Evolutionary conservation across 2,113 vertebrate species (phyloP).

Genomic region (Varanus salvator): DNA sequence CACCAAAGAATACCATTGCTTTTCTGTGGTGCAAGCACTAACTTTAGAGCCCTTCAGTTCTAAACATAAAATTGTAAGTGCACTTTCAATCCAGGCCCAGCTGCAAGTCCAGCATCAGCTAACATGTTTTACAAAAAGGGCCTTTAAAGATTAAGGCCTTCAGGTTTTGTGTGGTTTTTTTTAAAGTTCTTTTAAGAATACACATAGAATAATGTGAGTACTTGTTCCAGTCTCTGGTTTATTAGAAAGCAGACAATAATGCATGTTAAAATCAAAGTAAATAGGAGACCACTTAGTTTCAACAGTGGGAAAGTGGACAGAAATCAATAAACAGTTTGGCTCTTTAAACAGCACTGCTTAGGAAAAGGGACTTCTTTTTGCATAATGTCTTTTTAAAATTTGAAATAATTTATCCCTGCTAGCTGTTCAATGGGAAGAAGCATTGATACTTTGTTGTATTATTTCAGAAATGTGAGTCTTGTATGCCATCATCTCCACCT

Average conservation of each 20-base stretch:
- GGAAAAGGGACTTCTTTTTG: slow-evolving; percentile 52
- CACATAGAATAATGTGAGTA: slow-evolving; percentile 74
- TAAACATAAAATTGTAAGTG: slow-evolving; percentile 89
- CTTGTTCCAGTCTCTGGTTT: slow-evolving; percentile 76
- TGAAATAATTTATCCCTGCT: slow-evolving; percentile 32
- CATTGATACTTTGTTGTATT: slow-evolving; percentile 47
- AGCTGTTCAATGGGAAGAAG: slow-evolving; percentile 51
- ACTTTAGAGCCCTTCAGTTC: slow-evolving; percentile 84
- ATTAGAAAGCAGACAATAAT: slow-evolving; percentile 76
- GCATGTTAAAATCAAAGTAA: slow-evolving; percentile 72
- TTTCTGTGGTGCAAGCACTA: slow-evolving; percentile 78
- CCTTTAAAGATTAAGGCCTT: slow-evolving; percentile 79
- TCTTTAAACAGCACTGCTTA: slow-evolving; percentile 53
- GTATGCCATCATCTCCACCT: not conserved
- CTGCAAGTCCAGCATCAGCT: slow-evolving; percentile 78
- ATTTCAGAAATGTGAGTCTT: slow-evolving; percentile 50
- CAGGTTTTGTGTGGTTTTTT: slow-evolving; percentile 42
- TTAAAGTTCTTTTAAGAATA: slow-evolving; percentile 71
- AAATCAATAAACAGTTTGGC: slow-evolving; percentile 54
- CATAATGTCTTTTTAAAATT: slow-evolving; percentile 47
- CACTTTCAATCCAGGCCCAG: slow-evolving; percentile 86
- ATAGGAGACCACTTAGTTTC: slow-evolving; percentile 59
- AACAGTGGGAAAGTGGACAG: slow-evolving; percentile 60
- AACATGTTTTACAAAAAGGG: slow-evolving; percentile 71
- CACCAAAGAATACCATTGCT: slow-evolving; percentile 84